A percentile compares a stretch with the other conserved stretches of the same genome.
Evolutionary conservation across 1,140 invertebrate species (phyloP).

Genomic region (Lerema accius): DNA sequence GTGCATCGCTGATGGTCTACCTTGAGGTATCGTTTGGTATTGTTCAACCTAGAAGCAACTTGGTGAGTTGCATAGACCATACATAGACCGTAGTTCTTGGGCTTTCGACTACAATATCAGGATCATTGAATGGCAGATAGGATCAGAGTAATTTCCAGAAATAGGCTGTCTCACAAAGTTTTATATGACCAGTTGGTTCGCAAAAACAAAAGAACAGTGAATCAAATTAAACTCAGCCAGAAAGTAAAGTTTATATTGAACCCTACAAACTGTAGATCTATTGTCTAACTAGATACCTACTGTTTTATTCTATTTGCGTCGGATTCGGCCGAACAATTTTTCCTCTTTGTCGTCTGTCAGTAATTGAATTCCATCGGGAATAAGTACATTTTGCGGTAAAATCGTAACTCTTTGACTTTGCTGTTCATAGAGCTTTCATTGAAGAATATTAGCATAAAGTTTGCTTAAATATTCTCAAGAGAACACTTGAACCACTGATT

Average conservation of each 20-base stretch:
- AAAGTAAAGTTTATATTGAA: constrained; percentile 28
- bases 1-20: no score
- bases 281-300: constrained; percentile 61
- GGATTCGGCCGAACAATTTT: constrained; percentile 54
- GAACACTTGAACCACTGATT: no score
- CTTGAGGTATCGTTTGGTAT: no score
- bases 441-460: constrained; percentile 39
- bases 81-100: no score
- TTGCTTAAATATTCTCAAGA: constrained; percentile 17
- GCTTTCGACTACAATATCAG: no score
- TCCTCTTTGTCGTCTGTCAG: constrained; percentile 62
- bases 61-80: no score
- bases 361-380: constrained; percentile 70
- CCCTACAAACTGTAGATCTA: constrained; percentile 25
- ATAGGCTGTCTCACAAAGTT: no score
- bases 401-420: constrained; percentile 42
- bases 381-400: constrained; percentile 55
- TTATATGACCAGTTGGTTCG: no score
- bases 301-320: constrained; percentile 63
- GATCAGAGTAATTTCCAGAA: no score
- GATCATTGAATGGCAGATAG: no score
- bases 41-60: no score
- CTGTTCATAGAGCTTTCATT: constrained; percentile 33
- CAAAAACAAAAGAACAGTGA: constrained; percentile 6
- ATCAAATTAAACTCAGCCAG: constrained; percentile 36